These are phyloP conservation scores for Epizoanthus illoricatus DNA, from an alignment of 92 coral and sea anemone genomes.

Conservation along the genomic window DNA sequence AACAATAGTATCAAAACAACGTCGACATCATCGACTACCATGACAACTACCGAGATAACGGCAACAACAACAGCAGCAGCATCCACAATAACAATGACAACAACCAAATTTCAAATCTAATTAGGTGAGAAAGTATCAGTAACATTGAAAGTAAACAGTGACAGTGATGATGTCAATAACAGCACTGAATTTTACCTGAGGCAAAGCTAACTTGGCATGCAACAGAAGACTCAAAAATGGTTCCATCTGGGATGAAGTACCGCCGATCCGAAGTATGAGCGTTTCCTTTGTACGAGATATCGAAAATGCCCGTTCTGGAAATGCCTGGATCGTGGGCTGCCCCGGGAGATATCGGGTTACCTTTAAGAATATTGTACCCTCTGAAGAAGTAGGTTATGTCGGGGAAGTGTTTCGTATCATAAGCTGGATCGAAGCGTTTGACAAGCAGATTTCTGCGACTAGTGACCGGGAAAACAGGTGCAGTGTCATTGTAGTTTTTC, in stretches of 20 bases:
- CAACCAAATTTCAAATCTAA: no score
- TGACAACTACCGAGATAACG: no score
- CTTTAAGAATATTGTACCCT: constrained; percentile 2
- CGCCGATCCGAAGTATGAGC: background rate
- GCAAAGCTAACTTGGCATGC: background rate
- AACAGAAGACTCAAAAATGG: constrained; percentile 2
- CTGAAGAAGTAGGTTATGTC: constrained; percentile 2
- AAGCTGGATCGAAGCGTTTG: background rate
- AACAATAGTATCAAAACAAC: no score
- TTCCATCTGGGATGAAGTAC: constrained; percentile 1
- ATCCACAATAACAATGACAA: no score
- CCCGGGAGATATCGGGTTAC: background rate
- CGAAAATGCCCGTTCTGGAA: background rate
- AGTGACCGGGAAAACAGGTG: background rate
- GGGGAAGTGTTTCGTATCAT: background rate
- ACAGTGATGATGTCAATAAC: no score
- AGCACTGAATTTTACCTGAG: background rate
- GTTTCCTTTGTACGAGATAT: background rate
- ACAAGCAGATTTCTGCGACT: background rate
- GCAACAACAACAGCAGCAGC: no score
- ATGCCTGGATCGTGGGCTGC: constrained; percentile 10
- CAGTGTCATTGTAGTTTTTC: background rate
- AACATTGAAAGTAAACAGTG: no score
- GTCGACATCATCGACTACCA: no score
- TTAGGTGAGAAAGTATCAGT: no score